These are phyloP conservation scores for Atethmia centrago DNA, from an alignment of 2,888 invertebrate species.

Conservation along the genomic window DNA sequence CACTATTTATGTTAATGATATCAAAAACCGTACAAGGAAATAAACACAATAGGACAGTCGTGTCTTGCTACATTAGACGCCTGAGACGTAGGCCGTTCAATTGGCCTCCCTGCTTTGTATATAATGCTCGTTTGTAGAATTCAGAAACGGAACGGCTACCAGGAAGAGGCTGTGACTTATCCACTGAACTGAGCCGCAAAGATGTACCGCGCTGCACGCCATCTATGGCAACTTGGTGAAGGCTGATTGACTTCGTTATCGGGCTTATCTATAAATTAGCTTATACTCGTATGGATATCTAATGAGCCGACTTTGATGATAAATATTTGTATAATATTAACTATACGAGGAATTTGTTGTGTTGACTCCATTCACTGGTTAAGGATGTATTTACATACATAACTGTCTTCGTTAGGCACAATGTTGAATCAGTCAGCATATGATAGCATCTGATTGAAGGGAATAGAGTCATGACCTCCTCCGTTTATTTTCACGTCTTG, in stretches of 20 bases:
- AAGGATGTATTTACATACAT: slow-evolving; percentile 64
- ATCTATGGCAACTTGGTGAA: slow-evolving; percentile 80
- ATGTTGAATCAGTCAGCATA: slow-evolving; percentile 71
- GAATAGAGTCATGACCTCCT: slow-evolving; percentile 76
- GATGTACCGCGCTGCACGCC: slow-evolving; percentile 77
- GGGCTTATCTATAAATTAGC: slow-evolving; percentile 77
- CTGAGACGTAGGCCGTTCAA: slow-evolving; percentile 83
- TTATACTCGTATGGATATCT: slow-evolving; percentile 69
- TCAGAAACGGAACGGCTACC: slow-evolving; percentile 84
- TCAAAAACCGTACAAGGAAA: slow-evolving; percentile 88
- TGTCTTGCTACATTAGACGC: slow-evolving; percentile 87
- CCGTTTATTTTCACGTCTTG: slow-evolving; percentile 77
- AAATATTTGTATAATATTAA: slow-evolving; percentile 62
- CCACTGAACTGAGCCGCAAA: slow-evolving; percentile 79
- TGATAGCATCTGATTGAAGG: slow-evolving; percentile 72
- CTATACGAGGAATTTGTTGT: slow-evolving; percentile 54
- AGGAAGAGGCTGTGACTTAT: slow-evolving; percentile 85
- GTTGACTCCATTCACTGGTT: slow-evolving; percentile 59
- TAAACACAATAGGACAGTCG: slow-evolving; percentile 89
- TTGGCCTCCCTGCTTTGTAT: slow-evolving; percentile 87
- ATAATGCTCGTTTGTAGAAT: slow-evolving; percentile 88
- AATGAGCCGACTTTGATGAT: slow-evolving; percentile 70
- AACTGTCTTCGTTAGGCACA: slow-evolving; percentile 70
- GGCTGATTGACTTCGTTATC: slow-evolving; percentile 84
- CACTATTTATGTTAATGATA: slow-evolving; percentile 89